Percentiles rank a stretch among this genome's conserved stretches.
Evolutionary conservation across 2,888 invertebrate species (phyloP).

Genomic region (Arge pagana): DNA sequence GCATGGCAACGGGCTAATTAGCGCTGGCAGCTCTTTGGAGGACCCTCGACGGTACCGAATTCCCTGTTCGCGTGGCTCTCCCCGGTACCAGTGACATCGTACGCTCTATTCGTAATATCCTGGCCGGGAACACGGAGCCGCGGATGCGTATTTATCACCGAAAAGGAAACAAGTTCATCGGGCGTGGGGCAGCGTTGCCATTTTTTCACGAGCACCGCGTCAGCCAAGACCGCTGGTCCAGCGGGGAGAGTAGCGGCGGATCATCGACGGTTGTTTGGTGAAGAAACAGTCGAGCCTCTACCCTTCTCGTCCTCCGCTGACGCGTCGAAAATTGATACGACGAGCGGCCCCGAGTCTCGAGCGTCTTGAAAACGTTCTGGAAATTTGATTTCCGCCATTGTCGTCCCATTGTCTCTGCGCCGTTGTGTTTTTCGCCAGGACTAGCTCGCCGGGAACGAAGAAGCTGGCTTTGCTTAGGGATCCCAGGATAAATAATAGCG

Average conservation of each 20-base stretch:
- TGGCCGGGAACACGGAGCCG: slow-evolving; percentile 22
- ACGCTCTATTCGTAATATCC: too few relatives aligned
- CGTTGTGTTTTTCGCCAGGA: slow-evolving; percentile 14
- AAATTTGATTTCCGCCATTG: slow-evolving; percentile 17
- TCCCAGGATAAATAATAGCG: slow-evolving; percentile 47
- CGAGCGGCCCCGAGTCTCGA: not conserved
- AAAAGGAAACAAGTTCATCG: slow-evolving; percentile 57
- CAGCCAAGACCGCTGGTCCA: slow-evolving; percentile 2
- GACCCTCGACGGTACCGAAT: slow-evolving; percentile 29
- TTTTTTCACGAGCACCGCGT: too few relatives aligned
- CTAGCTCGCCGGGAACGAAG: slow-evolving; percentile 31
- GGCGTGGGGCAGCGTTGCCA: too few relatives aligned
- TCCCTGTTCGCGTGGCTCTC: slow-evolving; percentile 19
- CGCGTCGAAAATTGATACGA: slow-evolving; percentile 3
- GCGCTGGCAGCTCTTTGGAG: slow-evolving; percentile 57
- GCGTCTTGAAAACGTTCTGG: slow-evolving; percentile 1
- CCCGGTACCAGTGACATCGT: slow-evolving; percentile 39
- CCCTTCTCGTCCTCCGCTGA: slow-evolving; percentile 10
- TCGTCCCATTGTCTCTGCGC: slow-evolving; percentile 17
- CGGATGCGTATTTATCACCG: slow-evolving; percentile 45
- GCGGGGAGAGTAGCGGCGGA: slow-evolving; percentile 1
- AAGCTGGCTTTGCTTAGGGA: slow-evolving; percentile 40
- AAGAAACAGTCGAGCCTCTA: slow-evolving; percentile 11
- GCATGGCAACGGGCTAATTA: slow-evolving; percentile 58
- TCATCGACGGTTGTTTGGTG: slow-evolving; percentile 12